A percentile compares a stretch with the other conserved stretches of the same genome.
Evolutionary conservation across 2,113 vertebrate genomes (phyloP).

Genomic region (Catharus minimus): DNA sequence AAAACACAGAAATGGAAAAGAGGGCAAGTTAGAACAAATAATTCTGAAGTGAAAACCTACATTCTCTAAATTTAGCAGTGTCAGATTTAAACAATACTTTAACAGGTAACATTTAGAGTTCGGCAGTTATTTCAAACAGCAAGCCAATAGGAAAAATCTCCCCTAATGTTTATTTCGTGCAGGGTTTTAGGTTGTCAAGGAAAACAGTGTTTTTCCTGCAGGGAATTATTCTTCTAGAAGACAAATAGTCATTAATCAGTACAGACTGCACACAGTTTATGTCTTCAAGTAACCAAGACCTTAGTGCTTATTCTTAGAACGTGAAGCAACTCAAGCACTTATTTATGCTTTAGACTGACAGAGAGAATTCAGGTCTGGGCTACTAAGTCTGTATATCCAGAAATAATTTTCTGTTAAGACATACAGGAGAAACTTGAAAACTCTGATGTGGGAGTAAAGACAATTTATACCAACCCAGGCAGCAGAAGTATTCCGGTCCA

Average conservation of each 20-base stretch:
- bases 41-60: background rate
- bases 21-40: background rate
- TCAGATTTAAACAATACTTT: background rate
- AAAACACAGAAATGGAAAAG: background rate
- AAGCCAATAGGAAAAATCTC: background rate
- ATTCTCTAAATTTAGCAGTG: background rate
- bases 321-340: background rate
- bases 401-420: background rate
- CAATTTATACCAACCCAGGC: constrained; percentile 69
- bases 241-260: background rate
- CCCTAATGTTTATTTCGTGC: fast-evolving
- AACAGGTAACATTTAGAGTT: background rate
- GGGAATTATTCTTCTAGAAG: background rate
- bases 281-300: background rate
- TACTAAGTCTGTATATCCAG: background rate
- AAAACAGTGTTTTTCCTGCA: background rate
- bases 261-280: background rate
- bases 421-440: background rate
- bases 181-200: background rate
- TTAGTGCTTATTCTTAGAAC: background rate
- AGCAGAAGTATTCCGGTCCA: constrained; percentile 32
- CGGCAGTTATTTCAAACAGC: background rate
- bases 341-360: background rate
- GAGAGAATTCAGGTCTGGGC: background rate
- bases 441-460: background rate